These are phyloP conservation scores for Crossocerus cetratus DNA, from an alignment of 2,888 invertebrate genomes.

Conservation along the genomic window DNA sequence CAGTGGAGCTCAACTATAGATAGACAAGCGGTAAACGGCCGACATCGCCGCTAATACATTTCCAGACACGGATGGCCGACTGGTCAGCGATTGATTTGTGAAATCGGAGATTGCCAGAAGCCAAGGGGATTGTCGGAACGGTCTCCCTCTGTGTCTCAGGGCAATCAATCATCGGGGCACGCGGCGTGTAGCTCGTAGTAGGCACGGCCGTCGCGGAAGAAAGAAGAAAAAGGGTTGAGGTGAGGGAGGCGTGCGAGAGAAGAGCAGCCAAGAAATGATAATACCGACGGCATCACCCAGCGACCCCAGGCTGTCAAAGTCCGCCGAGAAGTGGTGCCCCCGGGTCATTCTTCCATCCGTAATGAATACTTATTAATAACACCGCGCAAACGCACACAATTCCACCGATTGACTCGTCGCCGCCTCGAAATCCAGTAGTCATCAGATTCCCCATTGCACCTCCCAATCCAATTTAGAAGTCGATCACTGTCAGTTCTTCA, in stretches of 20 bases:
- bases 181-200: constrained; percentile 4
- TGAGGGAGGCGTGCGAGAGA: constrained; percentile 5
- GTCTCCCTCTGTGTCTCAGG: not conserved
- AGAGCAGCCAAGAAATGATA: constrained; percentile 49
- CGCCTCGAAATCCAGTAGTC: too few relatives aligned
- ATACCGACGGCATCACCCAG: constrained; percentile 61
- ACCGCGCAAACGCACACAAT: not conserved
- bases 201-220: constrained; percentile 5
- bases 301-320: constrained; percentile 74
- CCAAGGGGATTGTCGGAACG: not conserved
- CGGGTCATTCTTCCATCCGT: constrained; percentile 54
- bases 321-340: constrained; percentile 59
- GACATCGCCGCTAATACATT: not conserved
- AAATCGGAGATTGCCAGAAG: too few relatives aligned
- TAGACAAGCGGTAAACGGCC: not conserved
- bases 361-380: constrained; percentile 53
- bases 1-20: too few relatives aligned
- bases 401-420: constrained; percentile 24
- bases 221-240: constrained; percentile 6
- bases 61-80: not conserved
- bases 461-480: too few relatives aligned
- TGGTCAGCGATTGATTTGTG: too few relatives aligned
- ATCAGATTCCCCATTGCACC: too few relatives aligned
- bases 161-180: not conserved
- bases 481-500: too few relatives aligned